Evolutionary conservation across 2,888 invertebrate species (phyloP).

Genomic region (Rosalia funebris): DNA sequence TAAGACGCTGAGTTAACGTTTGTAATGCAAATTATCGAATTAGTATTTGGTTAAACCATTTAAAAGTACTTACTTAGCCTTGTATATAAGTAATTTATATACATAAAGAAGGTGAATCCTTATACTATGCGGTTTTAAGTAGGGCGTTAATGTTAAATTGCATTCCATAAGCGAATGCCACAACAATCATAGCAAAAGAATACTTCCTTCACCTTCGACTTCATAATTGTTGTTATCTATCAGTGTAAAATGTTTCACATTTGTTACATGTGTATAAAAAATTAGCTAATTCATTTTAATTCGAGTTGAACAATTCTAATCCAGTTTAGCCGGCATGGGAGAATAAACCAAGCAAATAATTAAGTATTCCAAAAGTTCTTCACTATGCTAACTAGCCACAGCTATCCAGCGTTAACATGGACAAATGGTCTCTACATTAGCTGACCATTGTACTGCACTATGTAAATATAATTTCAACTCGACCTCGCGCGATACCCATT

Average conservation of each 20-base stretch:
- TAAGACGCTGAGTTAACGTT: no score
- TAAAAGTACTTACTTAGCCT: no score
- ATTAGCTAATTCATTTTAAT: constrained; percentile 47
- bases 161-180: no score
- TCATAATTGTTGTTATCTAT: no score
- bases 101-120: no score
- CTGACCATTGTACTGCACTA: constrained; percentile 59
- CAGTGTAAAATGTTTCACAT: constrained; percentile 23
- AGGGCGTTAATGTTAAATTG: no score
- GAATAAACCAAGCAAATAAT: constrained; percentile 51
- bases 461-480: constrained; percentile 61
- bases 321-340: constrained; percentile 38
- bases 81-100: no score
- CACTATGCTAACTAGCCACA: constrained; percentile 42
- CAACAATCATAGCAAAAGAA: no score
- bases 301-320: constrained; percentile 41
- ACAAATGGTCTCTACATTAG: constrained; percentile 58
- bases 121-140: no score
- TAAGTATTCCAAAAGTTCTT: constrained; percentile 53
- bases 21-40: no score
- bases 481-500: constrained; percentile 54
- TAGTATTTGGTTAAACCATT: no score
- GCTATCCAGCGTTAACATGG: constrained; percentile 47
- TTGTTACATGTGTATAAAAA: constrained; percentile 38
- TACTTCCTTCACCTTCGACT: no score